phyloP scores from a whole-genome alignment of 1,140 invertebrate genomes.

The Heliconius hewitsoni region DNA sequence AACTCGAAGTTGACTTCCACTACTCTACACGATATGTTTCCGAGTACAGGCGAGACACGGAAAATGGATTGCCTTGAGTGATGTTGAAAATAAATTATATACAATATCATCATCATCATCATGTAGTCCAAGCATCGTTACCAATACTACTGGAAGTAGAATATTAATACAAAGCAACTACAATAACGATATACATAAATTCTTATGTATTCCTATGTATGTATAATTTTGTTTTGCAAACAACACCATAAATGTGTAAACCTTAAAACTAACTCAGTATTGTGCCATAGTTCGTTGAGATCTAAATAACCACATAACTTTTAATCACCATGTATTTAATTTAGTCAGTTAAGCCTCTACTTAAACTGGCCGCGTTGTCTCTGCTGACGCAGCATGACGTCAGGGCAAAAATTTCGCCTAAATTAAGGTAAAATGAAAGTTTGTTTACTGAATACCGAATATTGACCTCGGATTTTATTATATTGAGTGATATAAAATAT shows the following conservation, averaged over 20 bases:
- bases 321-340: slow-evolving; percentile 21
- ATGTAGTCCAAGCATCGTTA: too few species aligned
- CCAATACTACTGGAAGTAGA: too few species aligned
- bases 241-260: background rate
- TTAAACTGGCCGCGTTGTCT: slow-evolving; percentile 9
- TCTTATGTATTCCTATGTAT: background rate
- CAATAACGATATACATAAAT: background rate
- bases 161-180: too few species aligned
- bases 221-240: background rate
- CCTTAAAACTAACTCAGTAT: background rate
- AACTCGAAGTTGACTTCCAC: background rate
- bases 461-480: background rate
- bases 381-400: background rate
- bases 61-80: too few species aligned
- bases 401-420: background rate
- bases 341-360: background rate
- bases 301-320: slow-evolving; percentile 29
- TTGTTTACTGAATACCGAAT: background rate
- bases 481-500: background rate
- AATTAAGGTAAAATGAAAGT: slow-evolving; percentile 3
- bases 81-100: too few species aligned
- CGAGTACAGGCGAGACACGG: too few species aligned
- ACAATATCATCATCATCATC: too few species aligned
- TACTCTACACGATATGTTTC: too few species aligned
- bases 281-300: background rate